These are phyloP conservation scores for Pseudotriccus pelzelni DNA, from an alignment of 2,797 vertebrate genomes.

Conservation along the genomic window DNA sequence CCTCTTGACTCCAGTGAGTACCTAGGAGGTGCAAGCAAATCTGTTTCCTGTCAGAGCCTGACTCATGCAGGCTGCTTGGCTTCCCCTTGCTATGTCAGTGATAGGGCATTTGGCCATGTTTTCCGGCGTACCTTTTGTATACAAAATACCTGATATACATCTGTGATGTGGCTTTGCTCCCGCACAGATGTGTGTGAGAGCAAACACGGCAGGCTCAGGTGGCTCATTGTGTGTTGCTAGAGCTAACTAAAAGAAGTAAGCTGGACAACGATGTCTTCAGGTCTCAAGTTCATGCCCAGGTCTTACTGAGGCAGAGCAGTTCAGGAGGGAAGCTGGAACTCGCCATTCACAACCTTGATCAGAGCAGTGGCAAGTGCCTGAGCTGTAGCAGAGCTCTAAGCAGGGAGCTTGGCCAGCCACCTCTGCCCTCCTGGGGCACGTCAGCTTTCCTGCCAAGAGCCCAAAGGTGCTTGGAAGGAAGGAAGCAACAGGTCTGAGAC, in stretches of 20 bases:
- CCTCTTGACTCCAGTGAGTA: background rate
- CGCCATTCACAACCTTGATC: accelerated
- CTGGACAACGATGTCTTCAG: background rate
- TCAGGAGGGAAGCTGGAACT: background rate
- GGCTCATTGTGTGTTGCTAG: background rate
- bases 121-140: background rate
- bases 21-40: background rate
- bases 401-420: background rate
- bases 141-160: background rate
- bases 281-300: background rate
- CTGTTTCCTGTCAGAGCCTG: background rate
- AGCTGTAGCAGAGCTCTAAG: background rate
- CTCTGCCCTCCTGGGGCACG: accelerated
- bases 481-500: background rate
- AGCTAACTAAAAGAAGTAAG: background rate
- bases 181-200: accelerated
- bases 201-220: background rate
- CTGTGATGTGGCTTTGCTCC: background rate
- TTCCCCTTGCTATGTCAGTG: background rate
- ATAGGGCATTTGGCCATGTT: background rate
- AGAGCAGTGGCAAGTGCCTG: background rate
- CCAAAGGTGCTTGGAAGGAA: background rate
- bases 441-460: background rate
- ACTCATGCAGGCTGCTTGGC: background rate
- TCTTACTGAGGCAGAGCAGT: background rate